Evolutionary conservation across 2,797 vertebrate species (phyloP), one percentile per base, ranked within the genome.

Genomic region (Chelon auratus): DNA sequence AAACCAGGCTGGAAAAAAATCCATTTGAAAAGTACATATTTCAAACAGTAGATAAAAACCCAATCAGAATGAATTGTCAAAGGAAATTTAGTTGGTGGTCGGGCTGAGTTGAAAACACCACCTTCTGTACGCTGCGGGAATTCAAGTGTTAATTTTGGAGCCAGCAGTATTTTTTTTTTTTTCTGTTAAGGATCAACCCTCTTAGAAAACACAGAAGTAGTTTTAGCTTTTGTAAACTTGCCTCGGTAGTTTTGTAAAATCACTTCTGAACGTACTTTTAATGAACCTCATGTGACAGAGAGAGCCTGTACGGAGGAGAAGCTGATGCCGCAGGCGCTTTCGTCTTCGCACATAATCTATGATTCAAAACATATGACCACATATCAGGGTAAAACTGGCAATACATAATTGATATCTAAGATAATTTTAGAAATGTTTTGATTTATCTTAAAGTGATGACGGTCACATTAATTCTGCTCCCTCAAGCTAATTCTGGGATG

Each of bases 351-450:
- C 60, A 57, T 74, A 60, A 62, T 69, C 57, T 43, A 24, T 65
- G 69, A 77, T 73, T 71, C 61, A 80, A 72, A 78, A 68, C 50
- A 74, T 56, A 68, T 56, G 68, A 65, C 53, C 84, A 40, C 56
- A 80, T 62, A 75, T 78, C 70, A 47, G 14, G 81, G 69, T 81
- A 69, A 77, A 81, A 72, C 59, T 76, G 13, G 30, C 9, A 22
- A 82, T 90, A 39, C 62, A 89, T 86, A 74, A 87, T 85, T 84
- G 13, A 87, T 84, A 70, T 58, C 3, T 1, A n/a, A 67, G 76
- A 79, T 82, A 62, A 78, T 84, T 82, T 86, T 80, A 82, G 80
- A 85, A 73, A 78, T 83, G 65, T 87, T 86, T 78, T 85, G 80
- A 83, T 79, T 81, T 55, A 82, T 87, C 78, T 76, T 75, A 56